Evolutionary conservation across 2,888 invertebrate species (phyloP).

Genomic region (Atethmia centrago): DNA sequence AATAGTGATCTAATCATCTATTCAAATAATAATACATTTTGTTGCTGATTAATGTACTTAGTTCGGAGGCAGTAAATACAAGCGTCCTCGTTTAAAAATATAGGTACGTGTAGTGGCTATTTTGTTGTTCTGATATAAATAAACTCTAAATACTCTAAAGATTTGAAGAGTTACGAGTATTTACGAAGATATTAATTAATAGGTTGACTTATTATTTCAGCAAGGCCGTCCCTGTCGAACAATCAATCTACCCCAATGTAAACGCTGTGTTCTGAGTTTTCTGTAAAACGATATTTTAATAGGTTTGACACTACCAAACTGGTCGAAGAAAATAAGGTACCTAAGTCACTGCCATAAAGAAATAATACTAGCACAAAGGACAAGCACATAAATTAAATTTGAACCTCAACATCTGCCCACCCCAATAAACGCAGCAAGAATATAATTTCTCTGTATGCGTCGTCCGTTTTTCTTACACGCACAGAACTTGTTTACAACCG

Average conservation of each 20-base stretch:
- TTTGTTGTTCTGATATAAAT: neutral
- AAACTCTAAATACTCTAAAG: neutral
- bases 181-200: too few relatives aligned
- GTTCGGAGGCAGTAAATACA: neutral
- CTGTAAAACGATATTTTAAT: too few relatives aligned
- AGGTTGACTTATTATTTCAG: neutral
- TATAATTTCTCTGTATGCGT: conserved; percentile 45
- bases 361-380: neutral
- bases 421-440: conserved; percentile 3
- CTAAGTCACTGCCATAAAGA: neutral
- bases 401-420: neutral
- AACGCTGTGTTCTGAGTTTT: neutral
- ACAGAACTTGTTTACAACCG: conserved; percentile 52
- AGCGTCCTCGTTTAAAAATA: neutral
- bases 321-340: neutral
- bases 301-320: neutral
- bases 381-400: neutral
- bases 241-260: neutral
- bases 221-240: too few relatives aligned
- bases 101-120: neutral
- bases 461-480: conserved; percentile 47
- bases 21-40: neutral
- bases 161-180: too few relatives aligned
- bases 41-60: neutral
- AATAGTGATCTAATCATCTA: too few relatives aligned